Conservation (phyloP, 2,888 invertebrate species). For the Conomelus anceps region DNA sequence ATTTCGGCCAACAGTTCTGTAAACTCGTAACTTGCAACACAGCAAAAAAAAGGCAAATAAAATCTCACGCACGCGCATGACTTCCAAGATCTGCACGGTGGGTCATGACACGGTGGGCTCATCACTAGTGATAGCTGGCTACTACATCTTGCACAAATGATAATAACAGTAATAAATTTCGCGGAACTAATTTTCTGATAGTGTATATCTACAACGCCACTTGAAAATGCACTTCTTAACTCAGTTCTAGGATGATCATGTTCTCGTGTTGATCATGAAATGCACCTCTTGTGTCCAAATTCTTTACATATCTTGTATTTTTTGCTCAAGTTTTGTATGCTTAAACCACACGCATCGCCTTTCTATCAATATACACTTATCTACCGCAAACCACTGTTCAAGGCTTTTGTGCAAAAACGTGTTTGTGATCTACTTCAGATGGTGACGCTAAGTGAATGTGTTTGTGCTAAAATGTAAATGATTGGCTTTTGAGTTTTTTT, state of each 20-base stretch:
- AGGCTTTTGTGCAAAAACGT: background rate
- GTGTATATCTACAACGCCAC: background rate
- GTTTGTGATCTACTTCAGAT: background rate
- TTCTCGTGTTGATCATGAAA: background rate
- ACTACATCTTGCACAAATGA: background rate
- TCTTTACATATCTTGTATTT: background rate
- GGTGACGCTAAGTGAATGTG: background rate
- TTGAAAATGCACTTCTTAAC: background rate
- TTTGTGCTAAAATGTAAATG: background rate
- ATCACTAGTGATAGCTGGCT: background rate
- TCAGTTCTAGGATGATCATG: too few relatives aligned
- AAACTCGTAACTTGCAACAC: background rate
- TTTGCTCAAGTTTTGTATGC: background rate
- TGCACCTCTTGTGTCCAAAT: background rate
- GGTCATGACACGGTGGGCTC: background rate
- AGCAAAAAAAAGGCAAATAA: background rate
- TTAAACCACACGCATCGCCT: background rate
- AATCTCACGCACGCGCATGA: background rate
- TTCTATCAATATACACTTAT: background rate
- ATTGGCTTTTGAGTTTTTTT: background rate
- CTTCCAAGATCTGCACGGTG: background rate
- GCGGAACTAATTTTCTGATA: background rate
- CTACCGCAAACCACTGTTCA: background rate
- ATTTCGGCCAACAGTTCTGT: background rate
- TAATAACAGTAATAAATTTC: background rate